Evolutionary conservation across 2,888 invertebrate species (phyloP).

Genomic region (Drosophila limbata): DNA sequence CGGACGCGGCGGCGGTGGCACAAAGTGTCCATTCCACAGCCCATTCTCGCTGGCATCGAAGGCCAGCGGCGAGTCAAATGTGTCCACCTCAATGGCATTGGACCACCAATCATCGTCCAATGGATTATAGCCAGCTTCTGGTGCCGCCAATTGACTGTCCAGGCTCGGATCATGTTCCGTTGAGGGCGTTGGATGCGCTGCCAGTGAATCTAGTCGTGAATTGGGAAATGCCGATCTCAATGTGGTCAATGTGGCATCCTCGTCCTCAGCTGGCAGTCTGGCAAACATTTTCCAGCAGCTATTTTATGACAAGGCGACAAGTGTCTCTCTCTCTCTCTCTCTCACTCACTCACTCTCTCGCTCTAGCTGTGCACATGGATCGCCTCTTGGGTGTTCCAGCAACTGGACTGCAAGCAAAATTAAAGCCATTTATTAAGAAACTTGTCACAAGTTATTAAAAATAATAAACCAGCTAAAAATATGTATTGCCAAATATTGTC

Average conservation of each 20-base stretch:
- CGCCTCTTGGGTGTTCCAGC: constrained; percentile 59
- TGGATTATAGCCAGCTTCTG: constrained; percentile 63
- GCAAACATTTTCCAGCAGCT: constrained; percentile 81
- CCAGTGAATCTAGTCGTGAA: constrained; percentile 82
- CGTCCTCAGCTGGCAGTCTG: constrained; percentile 82
- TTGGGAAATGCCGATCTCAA: constrained; percentile 84
- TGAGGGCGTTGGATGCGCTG: constrained; percentile 48
- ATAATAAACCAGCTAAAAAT: constrained; percentile 39
- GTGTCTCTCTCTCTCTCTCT: constrained; percentile 36
- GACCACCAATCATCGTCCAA: constrained; percentile 85
- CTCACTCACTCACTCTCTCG: not conserved
- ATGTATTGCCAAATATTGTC: constrained; percentile 66
- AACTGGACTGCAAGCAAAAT: constrained; percentile 35
- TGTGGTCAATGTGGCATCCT: constrained; percentile 78
- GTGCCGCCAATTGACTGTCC: constrained; percentile 66
- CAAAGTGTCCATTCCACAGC: constrained; percentile 86
- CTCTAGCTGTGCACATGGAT: constrained; percentile 51
- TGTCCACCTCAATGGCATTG: constrained; percentile 85
- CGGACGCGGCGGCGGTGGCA: constrained; percentile 89
- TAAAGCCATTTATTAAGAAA: constrained; percentile 49
- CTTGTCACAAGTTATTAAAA: constrained; percentile 56
- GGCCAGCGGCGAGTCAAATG: constrained; percentile 85
- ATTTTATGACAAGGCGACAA: constrained; percentile 73
- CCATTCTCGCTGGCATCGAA: constrained; percentile 85
- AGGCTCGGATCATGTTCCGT: constrained; percentile 34